A percentile compares a stretch with the other conserved stretches of the same genome.
phyloP scores from a whole-genome alignment of 2,888 invertebrate genomes.

The Oxyscelio sp. region DNA sequence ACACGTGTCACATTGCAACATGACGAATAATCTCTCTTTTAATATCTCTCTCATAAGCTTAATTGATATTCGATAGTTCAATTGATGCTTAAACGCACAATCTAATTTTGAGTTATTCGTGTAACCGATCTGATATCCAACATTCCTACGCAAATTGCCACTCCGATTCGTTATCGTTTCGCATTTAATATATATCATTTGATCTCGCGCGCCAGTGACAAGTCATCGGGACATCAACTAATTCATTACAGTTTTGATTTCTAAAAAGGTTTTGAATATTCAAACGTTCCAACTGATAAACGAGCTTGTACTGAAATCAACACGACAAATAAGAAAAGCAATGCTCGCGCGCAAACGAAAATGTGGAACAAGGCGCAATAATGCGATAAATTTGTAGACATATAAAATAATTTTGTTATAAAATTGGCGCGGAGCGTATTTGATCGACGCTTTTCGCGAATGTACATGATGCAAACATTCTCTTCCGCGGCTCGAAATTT shows the following conservation, averaged over 20 bases:
- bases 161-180: neutral
- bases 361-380: constrained; percentile 30
- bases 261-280: constrained; percentile 1
- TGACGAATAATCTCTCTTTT: neutral
- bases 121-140: constrained; percentile 14
- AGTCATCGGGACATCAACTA: constrained; percentile 30
- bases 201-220: constrained; percentile 21
- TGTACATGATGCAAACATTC: constrained; percentile 67
- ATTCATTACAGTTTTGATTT: neutral
- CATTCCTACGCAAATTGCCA: constrained; percentile 31
- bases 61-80: constrained; percentile 7
- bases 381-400: constrained; percentile 57
- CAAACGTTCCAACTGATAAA: neutral
- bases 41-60: neutral
- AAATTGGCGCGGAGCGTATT: constrained; percentile 58
- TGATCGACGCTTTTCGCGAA: constrained; percentile 68
- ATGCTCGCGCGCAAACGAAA: constrained; percentile 18
- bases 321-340: constrained; percentile 5
- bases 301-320: neutral
- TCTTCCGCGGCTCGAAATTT: constrained; percentile 67
- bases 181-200: constrained; percentile 27
- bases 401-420: constrained; percentile 60
- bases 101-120: constrained; percentile 14
- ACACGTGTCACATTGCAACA: constrained; percentile 3
- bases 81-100: constrained; percentile 6